A percentile compares a stretch with the other conserved stretches of the same genome.
These are phyloP conservation scores for Andrena cerasifolii DNA, from an alignment of 1,140 invertebrate species.

Conservation along the genomic window DNA sequence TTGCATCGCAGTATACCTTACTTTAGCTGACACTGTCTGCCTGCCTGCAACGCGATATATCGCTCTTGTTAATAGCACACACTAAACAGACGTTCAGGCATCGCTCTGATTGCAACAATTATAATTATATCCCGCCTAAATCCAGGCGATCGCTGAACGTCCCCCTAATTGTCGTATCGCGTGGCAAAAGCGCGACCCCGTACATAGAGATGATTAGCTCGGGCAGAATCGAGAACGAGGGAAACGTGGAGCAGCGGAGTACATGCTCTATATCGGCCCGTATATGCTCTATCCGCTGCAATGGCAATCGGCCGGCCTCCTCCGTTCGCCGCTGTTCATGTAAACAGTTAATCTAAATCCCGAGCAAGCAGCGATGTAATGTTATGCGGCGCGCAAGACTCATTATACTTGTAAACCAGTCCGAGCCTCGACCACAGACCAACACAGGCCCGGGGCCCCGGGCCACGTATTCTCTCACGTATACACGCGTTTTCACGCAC, in stretches of 20 bases:
- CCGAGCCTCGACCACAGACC: conserved; percentile 77
- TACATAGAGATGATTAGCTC: conserved; percentile 32
- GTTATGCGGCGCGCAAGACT: conserved; percentile 83
- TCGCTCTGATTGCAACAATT: too few relatives aligned
- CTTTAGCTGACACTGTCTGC: too few relatives aligned
- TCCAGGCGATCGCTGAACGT: neutral
- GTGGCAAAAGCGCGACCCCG: neutral
- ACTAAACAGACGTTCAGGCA: too few relatives aligned
- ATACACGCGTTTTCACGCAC: conserved; percentile 40
- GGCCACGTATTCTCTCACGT: conserved; percentile 13
- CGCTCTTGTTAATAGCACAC: too few relatives aligned
- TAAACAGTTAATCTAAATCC: conserved; percentile 83
- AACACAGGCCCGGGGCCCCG: conserved; percentile 42
- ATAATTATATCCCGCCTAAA: too few relatives aligned
- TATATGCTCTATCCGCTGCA: conserved; percentile 62
- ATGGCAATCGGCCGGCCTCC: conserved; percentile 74
- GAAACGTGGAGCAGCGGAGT: conserved; percentile 26
- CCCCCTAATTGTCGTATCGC: neutral
- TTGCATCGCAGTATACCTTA: too few relatives aligned
- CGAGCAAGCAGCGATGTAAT: conserved; percentile 82
- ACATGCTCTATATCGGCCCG: conserved; percentile 37
- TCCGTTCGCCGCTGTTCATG: conserved; percentile 73
- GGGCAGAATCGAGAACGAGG: conserved; percentile 26
- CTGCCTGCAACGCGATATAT: too few relatives aligned
- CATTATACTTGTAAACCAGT: conserved; percentile 83